Base-by-base conservation (phyloP, 2,888 invertebrate species). In the Drosophila sordidula region DNA sequence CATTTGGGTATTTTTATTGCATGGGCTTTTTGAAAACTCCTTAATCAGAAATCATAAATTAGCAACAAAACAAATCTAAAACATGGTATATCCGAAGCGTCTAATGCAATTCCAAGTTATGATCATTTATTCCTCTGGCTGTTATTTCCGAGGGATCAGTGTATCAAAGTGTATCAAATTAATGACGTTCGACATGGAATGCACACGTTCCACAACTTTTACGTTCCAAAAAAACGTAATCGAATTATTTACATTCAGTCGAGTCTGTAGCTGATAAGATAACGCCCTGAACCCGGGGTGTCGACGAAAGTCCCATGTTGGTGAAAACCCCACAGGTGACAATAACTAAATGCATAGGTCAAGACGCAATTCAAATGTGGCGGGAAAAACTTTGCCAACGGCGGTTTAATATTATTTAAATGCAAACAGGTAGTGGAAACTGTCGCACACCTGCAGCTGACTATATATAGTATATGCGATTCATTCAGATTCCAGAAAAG, bases 241-340 rank as follows among this genome's bases (percentile, higher is more conserved):
- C 16, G 4, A 8, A 16, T 42, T 34, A 32, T 34, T 42, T 42
- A 42, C 34, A 46, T 32, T 14, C 12, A 49, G 16, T 36, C 16
- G n/a, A 11, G 38, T 64, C 41, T 36, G 16, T 12, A 14, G 14
- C 61, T 75, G 75, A 75, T 77, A 75, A 75, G 74, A 55, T 57
- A 36, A 61, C 39, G 32, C 16, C 16, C n/a, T 51, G 39, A 72
- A 50, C 44, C 51, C 22, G 26, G 57, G 36, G 18, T 36, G 36
- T 2, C 11, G 14, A 32, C n/a, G 32, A 32, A 75, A 74, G 47
- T 25, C 46, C 44, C 46, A 38, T 22, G 32, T 12, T 34, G 34
- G 34, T 38, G 44, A 49, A 64, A 58, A 70, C 56, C 62, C 75
- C 49, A 29, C 11, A 25, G 46, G 38, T 41, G 34, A 39, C 41